Evolutionary conservation across 2,888 invertebrate species (phyloP), one percentile per base, ranked within the genome.

Genomic region (Drosophila phalerata): DNA sequence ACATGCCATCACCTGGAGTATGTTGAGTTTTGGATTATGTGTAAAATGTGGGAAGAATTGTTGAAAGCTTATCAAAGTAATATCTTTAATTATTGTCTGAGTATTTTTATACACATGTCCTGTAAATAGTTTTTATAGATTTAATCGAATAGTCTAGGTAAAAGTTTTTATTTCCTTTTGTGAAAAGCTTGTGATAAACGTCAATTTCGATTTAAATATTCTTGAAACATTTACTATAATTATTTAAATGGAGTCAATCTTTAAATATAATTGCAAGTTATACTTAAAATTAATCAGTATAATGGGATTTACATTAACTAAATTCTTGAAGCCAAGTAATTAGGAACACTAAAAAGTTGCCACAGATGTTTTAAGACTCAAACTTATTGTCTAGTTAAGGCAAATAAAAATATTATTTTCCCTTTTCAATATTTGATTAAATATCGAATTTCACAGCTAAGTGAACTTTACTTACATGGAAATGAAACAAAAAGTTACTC

Each of bases 381-480:
- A 34, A 11, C 4, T 3, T 11, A 32, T 4, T 32, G 32, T 32
- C 10, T 10, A 3, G 30, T 30, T 30, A 30, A 30, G 10, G 9
- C 10, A 3, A 32, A 32, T 0, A 11, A 32, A 32, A 32, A 4
- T 11, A 32, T 19, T 2, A 2, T 2, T 19, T 19, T 19, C 3
- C 3, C 19, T 19, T 3, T 22, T 22, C 22, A 22, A 28, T 28
- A 40, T 52, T 40, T 42, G 38, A 51, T 56, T 30, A 56, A 38
- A 53, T 48, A 15, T n/a, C n/a, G n/a, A n/a, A n/a, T 17, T 25
- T 2, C 10, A 10, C 10, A 3, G 52, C 9, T 5, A 28, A 37
- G n/a, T 63, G 32, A 32, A 49, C 37, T 49, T 22, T 30, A 49
- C 51, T 69, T 42, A 45, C 32, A 22, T 34, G 13, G 8, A 22